Conservation (phyloP, 2,888 invertebrate species). For the Epicampocera succincta region DNA sequence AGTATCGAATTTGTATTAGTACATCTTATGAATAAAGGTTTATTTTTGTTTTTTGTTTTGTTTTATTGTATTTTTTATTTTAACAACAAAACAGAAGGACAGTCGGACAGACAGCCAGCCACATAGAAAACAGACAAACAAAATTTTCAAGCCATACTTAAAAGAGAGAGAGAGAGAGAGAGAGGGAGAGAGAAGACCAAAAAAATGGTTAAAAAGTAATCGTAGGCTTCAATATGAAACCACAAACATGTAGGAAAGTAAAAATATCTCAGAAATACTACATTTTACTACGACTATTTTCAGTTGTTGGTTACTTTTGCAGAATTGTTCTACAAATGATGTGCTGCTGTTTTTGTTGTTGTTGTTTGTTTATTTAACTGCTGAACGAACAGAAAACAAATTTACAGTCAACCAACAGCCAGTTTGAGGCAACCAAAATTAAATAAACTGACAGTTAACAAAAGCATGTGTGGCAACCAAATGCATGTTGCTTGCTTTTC, state of each 20-base stretch:
- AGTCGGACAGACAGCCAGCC: slow-evolving; percentile 13
- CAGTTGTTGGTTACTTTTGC: slow-evolving; percentile 20
- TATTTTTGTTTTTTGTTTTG: too few relatives aligned
- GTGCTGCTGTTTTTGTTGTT: slow-evolving; percentile 44
- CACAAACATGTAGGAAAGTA: slow-evolving; percentile 18
- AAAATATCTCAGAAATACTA: slow-evolving; percentile 33
- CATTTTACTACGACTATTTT: slow-evolving; percentile 13
- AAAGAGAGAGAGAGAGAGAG: too few relatives aligned
- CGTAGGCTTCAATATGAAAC: slow-evolving; percentile 60
- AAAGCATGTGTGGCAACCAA: slow-evolving; percentile 69
- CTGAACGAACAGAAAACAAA: slow-evolving; percentile 39
- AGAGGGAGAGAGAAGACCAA: background rate
- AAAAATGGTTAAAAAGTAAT: background rate
- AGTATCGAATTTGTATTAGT: slow-evolving; percentile 70
- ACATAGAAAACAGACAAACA: slow-evolving; percentile 5
- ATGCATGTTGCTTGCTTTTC: slow-evolving; percentile 49
- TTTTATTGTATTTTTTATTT: too few relatives aligned
- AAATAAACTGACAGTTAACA: slow-evolving; percentile 70
- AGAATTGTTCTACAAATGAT: slow-evolving; percentile 66
- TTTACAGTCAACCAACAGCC: slow-evolving; percentile 43
- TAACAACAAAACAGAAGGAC: slow-evolving; percentile 15
- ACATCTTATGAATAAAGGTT: slow-evolving; percentile 56
- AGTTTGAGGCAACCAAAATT: slow-evolving; percentile 56
- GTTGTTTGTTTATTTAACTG: slow-evolving; percentile 63
- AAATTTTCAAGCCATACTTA: slow-evolving; percentile 34